Percentiles rank a stretch among this genome's conserved stretches.
phyloP scores from a whole-genome alignment of 2,888 invertebrate genomes.

The Dendrolimus houi region DNA sequence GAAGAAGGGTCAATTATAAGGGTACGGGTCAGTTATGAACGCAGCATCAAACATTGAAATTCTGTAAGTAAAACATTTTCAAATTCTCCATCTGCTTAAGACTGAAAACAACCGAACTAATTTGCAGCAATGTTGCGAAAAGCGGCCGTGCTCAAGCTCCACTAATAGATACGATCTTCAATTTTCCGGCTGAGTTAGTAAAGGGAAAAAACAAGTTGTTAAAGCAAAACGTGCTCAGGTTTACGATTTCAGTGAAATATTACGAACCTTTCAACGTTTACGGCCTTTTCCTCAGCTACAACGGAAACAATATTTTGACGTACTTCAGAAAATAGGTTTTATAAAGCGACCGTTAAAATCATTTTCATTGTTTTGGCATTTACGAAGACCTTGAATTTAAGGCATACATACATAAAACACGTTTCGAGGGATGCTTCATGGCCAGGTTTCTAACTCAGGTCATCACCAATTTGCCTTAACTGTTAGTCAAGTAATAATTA shows the following conservation, averaged over 20 bases:
- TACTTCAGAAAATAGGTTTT: not conserved
- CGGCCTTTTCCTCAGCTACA: not conserved
- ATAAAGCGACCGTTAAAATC: not conserved
- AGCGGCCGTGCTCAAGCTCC: not conserved
- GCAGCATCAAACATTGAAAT: no score
- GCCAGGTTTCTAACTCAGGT: no score
- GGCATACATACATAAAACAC: no score
- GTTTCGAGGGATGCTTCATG: no score
- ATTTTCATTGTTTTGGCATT: slow-evolving; percentile 1
- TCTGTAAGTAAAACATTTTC: no score
- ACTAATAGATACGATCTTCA: not conserved
- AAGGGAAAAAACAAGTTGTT: slow-evolving; percentile 11
- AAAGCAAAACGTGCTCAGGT: slow-evolving; percentile 13
- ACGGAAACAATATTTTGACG: not conserved
- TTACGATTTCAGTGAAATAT: slow-evolving; percentile 5
- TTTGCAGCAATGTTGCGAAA: not conserved
- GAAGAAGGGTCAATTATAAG: no score
- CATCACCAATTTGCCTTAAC: no score
- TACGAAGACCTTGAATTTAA: no score
- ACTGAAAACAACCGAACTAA: not conserved
- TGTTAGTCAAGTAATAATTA: no score
- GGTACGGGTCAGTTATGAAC: no score
- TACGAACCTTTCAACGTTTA: not conserved
- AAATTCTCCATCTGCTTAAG: no score
- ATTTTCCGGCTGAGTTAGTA: slow-evolving; percentile 2